A percentile compares a stretch with the other conserved stretches of the same genome.
Conservation (phyloP, 2,888 invertebrate species). For the Sicus ferrugineus region DNA sequence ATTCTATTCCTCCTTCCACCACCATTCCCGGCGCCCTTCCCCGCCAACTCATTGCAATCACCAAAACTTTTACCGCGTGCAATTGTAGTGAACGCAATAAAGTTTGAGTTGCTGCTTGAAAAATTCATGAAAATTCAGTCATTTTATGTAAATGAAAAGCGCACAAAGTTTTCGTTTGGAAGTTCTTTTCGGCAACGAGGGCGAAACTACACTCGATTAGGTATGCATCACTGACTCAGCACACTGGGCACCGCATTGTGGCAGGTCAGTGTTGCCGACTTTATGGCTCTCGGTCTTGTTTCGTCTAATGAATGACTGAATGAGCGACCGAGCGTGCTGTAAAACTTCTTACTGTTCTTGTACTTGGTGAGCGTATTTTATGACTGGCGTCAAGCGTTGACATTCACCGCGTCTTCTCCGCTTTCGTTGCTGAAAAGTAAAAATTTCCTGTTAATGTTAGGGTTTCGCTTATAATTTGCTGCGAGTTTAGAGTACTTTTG, state of each 20-base stretch:
- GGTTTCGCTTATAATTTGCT: constrained; percentile 11
- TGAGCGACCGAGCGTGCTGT: constrained; percentile 16
- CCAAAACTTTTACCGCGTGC: constrained; percentile 17
- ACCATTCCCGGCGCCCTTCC: too few relatives aligned
- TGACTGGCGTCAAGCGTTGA: constrained; percentile 21
- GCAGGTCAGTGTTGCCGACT: constrained; percentile 30
- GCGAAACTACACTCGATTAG: neutral
- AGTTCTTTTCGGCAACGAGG: neutral
- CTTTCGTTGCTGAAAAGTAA: constrained; percentile 4
- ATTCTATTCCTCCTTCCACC: neutral
- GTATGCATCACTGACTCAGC: constrained; percentile 4
- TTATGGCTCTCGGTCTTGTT: neutral
- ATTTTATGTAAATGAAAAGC: neutral
- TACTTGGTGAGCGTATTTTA: constrained; percentile 28
- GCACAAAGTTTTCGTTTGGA: constrained; percentile 21
- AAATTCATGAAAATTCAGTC: constrained; percentile 10
- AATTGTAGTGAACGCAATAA: constrained; percentile 1
- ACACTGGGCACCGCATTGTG: constrained; percentile 16
- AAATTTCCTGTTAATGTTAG: constrained; percentile 27
- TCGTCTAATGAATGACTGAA: constrained; percentile 25
- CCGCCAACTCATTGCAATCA: neutral
- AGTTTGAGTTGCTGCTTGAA: neutral
- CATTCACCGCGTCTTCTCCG: neutral
- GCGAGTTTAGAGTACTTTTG: constrained; percentile 6
- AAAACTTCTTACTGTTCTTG: constrained; percentile 25